Evolutionary conservation across 2,113 vertebrate species (phyloP).

Genomic region (Phaethon lepturus): DNA sequence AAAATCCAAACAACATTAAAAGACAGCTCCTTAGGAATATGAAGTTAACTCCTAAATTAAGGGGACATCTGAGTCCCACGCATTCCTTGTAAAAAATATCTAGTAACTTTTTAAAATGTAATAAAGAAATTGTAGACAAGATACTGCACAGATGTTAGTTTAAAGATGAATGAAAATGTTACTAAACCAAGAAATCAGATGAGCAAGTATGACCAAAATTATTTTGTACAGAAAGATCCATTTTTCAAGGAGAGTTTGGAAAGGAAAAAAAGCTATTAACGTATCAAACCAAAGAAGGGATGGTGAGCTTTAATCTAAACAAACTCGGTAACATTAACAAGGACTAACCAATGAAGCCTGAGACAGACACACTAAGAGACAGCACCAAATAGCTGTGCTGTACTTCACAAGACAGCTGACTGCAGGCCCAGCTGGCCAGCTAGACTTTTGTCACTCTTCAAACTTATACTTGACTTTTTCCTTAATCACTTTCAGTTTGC

Average conservation of each 20-base stretch:
- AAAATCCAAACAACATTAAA: neutral
- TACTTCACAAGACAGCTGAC: neutral
- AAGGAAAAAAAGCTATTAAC: neutral
- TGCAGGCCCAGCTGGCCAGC: conserved; percentile 1
- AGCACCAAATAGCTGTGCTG: conserved; percentile 2
- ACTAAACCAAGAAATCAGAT: neutral
- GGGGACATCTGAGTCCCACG: neutral
- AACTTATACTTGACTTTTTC: neutral
- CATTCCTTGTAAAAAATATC: neutral
- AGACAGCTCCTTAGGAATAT: neutral
- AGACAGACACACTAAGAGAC: neutral
- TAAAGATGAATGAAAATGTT: neutral
- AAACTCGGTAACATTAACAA: neutral
- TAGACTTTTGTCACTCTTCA: neutral
- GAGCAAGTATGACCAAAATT: neutral
- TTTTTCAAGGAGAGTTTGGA: neutral
- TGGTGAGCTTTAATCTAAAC: neutral
- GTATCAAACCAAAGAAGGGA: neutral
- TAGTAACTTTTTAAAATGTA: neutral
- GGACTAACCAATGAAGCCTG: neutral
- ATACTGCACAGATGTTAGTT: neutral
- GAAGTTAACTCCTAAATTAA: neutral
- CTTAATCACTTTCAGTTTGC: neutral
- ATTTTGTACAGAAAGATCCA: neutral
- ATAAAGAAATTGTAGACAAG: neutral